Evolutionary conservation across 2,888 invertebrate genomes (phyloP), one percentile per base, ranked within the genome.

Genomic region (Amorpha juglandis): DNA sequence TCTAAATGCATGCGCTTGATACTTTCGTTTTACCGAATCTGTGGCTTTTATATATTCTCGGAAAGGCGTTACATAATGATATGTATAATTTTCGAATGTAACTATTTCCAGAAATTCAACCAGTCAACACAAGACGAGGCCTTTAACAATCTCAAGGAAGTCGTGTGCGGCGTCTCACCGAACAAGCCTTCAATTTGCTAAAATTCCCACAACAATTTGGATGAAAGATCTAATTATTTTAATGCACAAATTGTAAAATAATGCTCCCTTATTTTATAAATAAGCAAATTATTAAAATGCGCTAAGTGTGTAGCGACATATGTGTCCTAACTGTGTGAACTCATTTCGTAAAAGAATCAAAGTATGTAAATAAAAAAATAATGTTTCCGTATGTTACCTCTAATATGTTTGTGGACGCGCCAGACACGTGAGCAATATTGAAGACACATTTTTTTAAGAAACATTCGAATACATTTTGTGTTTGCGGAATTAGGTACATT

Each of bases 91-190:
- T 16, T 47, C 0, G 16, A 19, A 38, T 69, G 74, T 74, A n/a
- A n/a, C n/a, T 67, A 62, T 69, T 88, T 84, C 0, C 90, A 95
- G 93, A 93, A 94, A 88, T 95, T 91, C 86, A 94, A 95, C 74
- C 88, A 92, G 72, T 90, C 90, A 0, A 84, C 91, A 1, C 95
- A 94, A 68, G 90, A 94, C 0, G 87, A 93, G 48, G 94, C 96
- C 0, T 86, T 94, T 75, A 84, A 82, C 2, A 91, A 95, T 78
- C 94, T 96, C 68, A 92, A 94, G 62, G 82, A 87, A 0, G 94
- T 94, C 0, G 84, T 95, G 2, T 96, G 96, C 82, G 87, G 92
- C 69, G 75, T 75, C 9, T 85, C 91, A 0, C 66, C 73, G 9
- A 82, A 71, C 73, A 92, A 90, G 62, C 93, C 92, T 0, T 64